Base-by-base conservation (phyloP, 2,113 vertebrate genomes). In the Gulo gulo region DNA sequence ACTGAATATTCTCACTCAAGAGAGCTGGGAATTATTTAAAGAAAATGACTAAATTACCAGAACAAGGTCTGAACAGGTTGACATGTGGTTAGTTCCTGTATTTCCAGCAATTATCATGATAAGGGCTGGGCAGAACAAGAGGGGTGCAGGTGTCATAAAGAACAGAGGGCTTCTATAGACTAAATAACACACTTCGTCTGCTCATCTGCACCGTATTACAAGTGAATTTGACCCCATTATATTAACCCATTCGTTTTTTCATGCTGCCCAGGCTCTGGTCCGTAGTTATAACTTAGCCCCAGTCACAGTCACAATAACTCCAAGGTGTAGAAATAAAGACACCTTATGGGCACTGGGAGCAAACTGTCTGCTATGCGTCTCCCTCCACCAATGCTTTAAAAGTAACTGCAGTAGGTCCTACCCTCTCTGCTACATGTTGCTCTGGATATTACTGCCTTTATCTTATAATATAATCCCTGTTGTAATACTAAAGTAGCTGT, bases 401-500 rank as follows among this genome's bases (percentile, higher is more conserved):
- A 67, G 45, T 55, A 55, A 34, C 6, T 63, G 23, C 24, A 85
- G 12, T 61, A 85, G 6, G n/a, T 88, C 24, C 78, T 95, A 82
- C 63, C 74, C 50, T 50, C 15, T 91, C 57, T 96, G 82, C 29
- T 23, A 79, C 24, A n/a, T 71, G 31, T 61, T 84, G 14, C n/a
- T 96, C 31, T 52, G 91, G 14, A 65, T 34, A 71, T 67, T 50
- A 50, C 7, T 86, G 18, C 55, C 31, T 88, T 69, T 88, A 69
- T 36, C 63, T 87, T 71, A 65, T 42, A 59, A 18, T 91, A 31
- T 91, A 94, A 95, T 92, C 26, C 80, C 50, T 92, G 34, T 88
- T 93, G 76, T 31, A 94, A 29, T 76, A 95, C 45, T 50, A 95
- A 94, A 89, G 71, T 96, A 83, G 73, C 63, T 95, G 7, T 95